Conservation (phyloP, 2,113 vertebrate genomes). For the Gadus chalcogrammus region DNA sequence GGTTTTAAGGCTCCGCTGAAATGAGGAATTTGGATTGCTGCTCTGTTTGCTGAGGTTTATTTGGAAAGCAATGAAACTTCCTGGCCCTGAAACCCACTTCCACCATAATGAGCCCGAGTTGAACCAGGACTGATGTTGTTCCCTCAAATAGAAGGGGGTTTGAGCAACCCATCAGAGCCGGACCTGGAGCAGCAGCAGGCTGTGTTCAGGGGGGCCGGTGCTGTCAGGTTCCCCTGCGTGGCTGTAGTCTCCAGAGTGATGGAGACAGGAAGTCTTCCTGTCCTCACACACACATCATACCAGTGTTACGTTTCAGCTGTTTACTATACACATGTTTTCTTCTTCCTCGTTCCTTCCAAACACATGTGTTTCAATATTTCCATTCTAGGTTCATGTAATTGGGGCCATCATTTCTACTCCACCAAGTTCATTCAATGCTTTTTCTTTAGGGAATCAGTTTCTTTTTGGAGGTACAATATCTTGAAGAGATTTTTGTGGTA, state of each 20-base stretch:
- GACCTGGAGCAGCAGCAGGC: slow-evolving; percentile 29
- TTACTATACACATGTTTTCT: not conserved
- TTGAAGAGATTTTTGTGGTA: too few species aligned
- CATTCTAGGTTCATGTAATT: too few species aligned
- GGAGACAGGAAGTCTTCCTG: too few species aligned
- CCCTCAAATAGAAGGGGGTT: slow-evolving; percentile 65
- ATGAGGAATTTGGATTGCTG: slow-evolving; percentile 59
- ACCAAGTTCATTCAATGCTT: too few species aligned
- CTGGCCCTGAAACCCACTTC: slow-evolving; percentile 71
- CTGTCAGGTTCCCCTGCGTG: not conserved
- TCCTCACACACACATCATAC: too few species aligned
- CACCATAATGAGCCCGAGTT: slow-evolving; percentile 69
- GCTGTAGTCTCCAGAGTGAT: too few species aligned
- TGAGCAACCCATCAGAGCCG: slow-evolving; percentile 42
- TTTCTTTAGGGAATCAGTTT: too few species aligned
- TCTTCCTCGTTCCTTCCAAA: too few species aligned
- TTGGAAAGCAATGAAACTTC: slow-evolving; percentile 75
- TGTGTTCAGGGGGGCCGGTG: slow-evolving; percentile 34
- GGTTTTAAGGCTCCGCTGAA: slow-evolving; percentile 49
- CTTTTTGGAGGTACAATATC: too few species aligned
- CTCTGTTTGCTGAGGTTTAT: slow-evolving; percentile 72
- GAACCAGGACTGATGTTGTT: slow-evolving; percentile 67
- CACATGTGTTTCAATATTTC: too few species aligned
- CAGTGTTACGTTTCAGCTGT: not conserved
- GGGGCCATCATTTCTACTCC: too few species aligned